Base-by-base conservation (phyloP, 2,888 invertebrate species). In the Diaprepes abbreviatus region DNA sequence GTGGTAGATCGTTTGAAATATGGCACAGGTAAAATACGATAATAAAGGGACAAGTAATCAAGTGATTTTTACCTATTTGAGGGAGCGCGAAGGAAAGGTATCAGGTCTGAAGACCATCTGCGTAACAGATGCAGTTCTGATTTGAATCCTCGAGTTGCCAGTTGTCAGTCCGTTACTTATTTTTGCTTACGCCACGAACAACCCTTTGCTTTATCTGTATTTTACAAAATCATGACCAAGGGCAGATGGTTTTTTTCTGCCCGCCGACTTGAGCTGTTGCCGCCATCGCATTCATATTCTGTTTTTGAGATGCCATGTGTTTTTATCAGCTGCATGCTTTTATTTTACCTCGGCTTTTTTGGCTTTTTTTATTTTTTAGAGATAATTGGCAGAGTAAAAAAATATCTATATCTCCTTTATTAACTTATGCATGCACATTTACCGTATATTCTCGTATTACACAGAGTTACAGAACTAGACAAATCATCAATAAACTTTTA, bases 41-140 rank as follows among this genome's bases (percentile, higher is more conserved):
- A 71, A 71, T 69, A 69, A 69, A 71, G 68, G 65, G 66, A 67
- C 65, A 64, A 24, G 67, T 63, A 71, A 71, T 71, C 71, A 71
- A 71, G 69, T 71, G 69, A 71, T 71, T 71, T 71, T 71, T 69
- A 71, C 71, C 71, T 71, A 71, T 71, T 65, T 59, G 48, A 60
- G 55, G 50, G 31, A 43, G 71, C 60, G 71, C 70, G 65, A 63
- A 73, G 55, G 54, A 60, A 72, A 74, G 75, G 76, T 76, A 76
- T 76, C 77, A 76, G 74, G 72, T 68, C 71, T 65, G 71, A 71
- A 74, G 73, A 72, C 81, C 83, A 83, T 82, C 83, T 83, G 83
- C 82, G 79, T 80, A 82, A 81, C 83, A 83, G 83, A 83, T 83
- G 83, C 79, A 79, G 81, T 78, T 79, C 79, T 83, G 83, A 82